Evolutionary conservation across 2,888 invertebrate species (phyloP).

Genomic region (Cryptus viduatorius): DNA sequence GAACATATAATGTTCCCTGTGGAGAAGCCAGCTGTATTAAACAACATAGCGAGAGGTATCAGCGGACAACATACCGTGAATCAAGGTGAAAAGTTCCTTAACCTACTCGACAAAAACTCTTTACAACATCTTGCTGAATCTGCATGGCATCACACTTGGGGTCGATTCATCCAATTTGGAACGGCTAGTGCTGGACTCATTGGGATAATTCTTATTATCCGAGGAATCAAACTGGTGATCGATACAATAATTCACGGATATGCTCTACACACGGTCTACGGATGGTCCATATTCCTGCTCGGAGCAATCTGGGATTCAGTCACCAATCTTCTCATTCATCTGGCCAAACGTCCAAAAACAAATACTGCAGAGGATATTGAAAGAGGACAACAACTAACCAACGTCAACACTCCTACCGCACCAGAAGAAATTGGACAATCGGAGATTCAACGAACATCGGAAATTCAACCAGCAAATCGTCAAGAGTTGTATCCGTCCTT

Average conservation of each 20-base stretch:
- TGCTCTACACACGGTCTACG: slow-evolving; percentile 23
- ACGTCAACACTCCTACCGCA: neutral
- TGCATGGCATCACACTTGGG: neutral
- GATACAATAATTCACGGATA: neutral
- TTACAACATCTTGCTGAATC: neutral
- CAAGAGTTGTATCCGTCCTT: neutral
- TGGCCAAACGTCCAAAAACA: neutral
- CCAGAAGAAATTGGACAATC: neutral
- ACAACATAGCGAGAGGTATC: too few relatives aligned
- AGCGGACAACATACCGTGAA: too few relatives aligned
- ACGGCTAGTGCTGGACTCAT: slow-evolving; percentile 19
- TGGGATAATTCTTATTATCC: slow-evolving; percentile 1
- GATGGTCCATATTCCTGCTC: slow-evolving; percentile 1
- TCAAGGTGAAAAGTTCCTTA: slow-evolving; percentile 20
- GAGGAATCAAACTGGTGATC: slow-evolving; percentile 9
- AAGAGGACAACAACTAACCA: neutral
- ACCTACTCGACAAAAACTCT: slow-evolving; percentile 20
- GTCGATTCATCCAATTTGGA: slow-evolving; percentile 10
- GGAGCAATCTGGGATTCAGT: slow-evolving; percentile 19
- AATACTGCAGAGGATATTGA: neutral
- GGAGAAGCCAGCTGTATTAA: too few relatives aligned
- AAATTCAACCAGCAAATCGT: neutral
- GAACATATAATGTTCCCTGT: too few relatives aligned
- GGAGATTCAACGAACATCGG: neutral
- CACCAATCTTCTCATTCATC: slow-evolving; percentile 2